phyloP scores from a whole-genome alignment of 2,797 vertebrate genomes.

The Liasis olivaceus region DNA sequence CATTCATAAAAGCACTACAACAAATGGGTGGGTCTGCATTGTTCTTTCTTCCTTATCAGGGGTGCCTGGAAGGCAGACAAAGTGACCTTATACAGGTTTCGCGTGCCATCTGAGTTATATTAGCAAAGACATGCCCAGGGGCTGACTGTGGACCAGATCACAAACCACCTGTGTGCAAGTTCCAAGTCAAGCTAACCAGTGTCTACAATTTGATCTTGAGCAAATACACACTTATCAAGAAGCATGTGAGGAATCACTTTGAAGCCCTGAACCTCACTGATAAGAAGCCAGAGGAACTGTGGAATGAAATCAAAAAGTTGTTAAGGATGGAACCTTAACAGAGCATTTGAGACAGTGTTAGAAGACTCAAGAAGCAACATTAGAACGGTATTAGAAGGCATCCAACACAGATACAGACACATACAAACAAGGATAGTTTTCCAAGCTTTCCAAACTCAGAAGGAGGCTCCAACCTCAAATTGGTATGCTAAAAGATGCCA shows the following conservation, averaged over 20 bases:
- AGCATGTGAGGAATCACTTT: no score
- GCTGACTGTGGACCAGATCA: background rate
- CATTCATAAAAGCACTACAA: no score
- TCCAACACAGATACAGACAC: background rate
- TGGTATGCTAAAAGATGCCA: background rate
- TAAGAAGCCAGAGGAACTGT: background rate
- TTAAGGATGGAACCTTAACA: background rate
- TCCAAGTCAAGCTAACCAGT: background rate
- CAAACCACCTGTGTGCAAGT: background rate
- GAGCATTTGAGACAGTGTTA: background rate
- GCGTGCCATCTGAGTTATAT: background rate
- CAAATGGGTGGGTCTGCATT: no score
- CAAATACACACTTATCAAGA: background rate
- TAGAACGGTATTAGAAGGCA: background rate
- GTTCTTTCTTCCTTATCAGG: no score
- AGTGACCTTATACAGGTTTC: no score
- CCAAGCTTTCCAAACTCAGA: background rate
- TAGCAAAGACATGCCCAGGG: background rate
- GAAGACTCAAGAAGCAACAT: background rate
- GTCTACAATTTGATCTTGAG: background rate
- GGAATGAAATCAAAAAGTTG: background rate
- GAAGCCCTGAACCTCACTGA: background rate
- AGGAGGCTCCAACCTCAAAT: background rate
- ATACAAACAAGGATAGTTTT: background rate
- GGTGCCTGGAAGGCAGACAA: no score